phyloP scores from a whole-genome alignment of 2,797 vertebrate genomes.

The Lagocephalus sceleratus region DNA sequence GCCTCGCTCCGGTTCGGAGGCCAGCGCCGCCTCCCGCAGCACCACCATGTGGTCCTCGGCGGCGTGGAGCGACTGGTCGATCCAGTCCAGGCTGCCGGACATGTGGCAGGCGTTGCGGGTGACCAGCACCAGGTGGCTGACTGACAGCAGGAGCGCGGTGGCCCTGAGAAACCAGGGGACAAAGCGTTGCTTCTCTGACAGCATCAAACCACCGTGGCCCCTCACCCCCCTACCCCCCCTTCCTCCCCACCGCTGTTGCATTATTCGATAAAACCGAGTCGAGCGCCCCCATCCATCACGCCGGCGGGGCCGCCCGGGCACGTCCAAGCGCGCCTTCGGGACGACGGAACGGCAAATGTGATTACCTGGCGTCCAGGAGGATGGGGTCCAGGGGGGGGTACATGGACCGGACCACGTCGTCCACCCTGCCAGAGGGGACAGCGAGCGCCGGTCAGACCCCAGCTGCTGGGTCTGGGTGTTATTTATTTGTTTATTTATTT shows the following conservation, averaged over 20 bases:
- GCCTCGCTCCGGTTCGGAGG: slow-evolving; percentile 82
- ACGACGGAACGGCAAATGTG: slow-evolving; percentile 4
- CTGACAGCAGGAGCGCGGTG: slow-evolving; percentile 88
- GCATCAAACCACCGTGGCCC: neutral
- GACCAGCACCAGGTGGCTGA: slow-evolving; percentile 94
- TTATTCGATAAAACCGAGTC: slow-evolving; percentile 4
- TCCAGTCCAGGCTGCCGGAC: slow-evolving; percentile 89
- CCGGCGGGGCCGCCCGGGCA: neutral
- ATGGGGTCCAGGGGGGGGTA: slow-evolving; percentile 95
- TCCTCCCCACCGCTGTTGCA: slow-evolving; percentile 4
- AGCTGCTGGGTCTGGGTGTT: too few species aligned
- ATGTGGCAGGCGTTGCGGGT: slow-evolving; percentile 93
- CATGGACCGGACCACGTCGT: slow-evolving; percentile 95
- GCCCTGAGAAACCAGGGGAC: slow-evolving; percentile 72
- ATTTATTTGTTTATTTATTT: too few species aligned
- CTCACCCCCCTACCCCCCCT: too few species aligned
- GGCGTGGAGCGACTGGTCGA: slow-evolving; percentile 89
- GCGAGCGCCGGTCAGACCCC: neutral
- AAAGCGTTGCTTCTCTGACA: neutral
- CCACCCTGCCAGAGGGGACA: slow-evolving; percentile 78
- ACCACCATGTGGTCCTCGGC: slow-evolving; percentile 93
- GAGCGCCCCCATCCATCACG: slow-evolving; percentile 11
- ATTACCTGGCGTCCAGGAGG: slow-evolving; percentile 92
- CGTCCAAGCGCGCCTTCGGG: slow-evolving; percentile 1
- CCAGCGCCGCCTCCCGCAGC: slow-evolving; percentile 88